A percentile compares a stretch with the other conserved stretches of the same genome.
These are phyloP conservation scores for Copidosoma aretas DNA, from an alignment of 2,888 invertebrate genomes.

Conservation along the genomic window DNA sequence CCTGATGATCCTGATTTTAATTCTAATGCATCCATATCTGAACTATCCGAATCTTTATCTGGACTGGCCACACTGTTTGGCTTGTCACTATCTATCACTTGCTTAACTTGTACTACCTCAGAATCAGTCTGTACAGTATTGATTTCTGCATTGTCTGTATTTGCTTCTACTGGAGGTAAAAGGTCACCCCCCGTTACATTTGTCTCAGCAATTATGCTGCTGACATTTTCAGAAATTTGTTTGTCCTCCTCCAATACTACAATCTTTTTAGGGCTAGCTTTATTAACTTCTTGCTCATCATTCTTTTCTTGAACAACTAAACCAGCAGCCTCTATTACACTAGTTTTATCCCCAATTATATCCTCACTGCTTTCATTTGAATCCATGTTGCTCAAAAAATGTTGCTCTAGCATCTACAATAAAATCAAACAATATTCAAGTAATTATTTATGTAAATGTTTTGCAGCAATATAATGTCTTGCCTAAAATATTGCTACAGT, in stretches of 20 bases:
- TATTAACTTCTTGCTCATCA: not conserved
- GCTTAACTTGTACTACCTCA: conserved; percentile 13
- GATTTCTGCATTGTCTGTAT: conserved; percentile 22
- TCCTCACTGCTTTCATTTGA: conserved; percentile 32
- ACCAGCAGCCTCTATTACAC: conserved; percentile 28
- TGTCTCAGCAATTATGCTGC: not conserved
- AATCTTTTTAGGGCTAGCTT: not conserved
- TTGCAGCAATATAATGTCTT: conserved; percentile 32
- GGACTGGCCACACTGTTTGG: not conserved
- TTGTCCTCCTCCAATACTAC: conserved; percentile 14
- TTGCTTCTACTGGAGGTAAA: conserved; percentile 7
- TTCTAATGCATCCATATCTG: conserved; percentile 15
- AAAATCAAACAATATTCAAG: conserved; percentile 13
- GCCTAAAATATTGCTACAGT: conserved; percentile 21
- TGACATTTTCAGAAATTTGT: conserved; percentile 18
- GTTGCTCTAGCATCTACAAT: conserved; percentile 26
- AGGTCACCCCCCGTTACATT: conserved; percentile 12
- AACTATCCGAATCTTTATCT: conserved; percentile 17
- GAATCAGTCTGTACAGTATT: conserved; percentile 26
- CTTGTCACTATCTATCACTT: conserved; percentile 15
- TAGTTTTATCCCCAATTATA: conserved; percentile 26
- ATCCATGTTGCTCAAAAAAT: conserved; percentile 30
- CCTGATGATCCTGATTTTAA: not conserved
- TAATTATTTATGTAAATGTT: conserved; percentile 4
- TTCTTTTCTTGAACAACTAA: conserved; percentile 24